Conservation (phyloP, 2,888 invertebrate genomes). For the Cryptus viduatorius region DNA sequence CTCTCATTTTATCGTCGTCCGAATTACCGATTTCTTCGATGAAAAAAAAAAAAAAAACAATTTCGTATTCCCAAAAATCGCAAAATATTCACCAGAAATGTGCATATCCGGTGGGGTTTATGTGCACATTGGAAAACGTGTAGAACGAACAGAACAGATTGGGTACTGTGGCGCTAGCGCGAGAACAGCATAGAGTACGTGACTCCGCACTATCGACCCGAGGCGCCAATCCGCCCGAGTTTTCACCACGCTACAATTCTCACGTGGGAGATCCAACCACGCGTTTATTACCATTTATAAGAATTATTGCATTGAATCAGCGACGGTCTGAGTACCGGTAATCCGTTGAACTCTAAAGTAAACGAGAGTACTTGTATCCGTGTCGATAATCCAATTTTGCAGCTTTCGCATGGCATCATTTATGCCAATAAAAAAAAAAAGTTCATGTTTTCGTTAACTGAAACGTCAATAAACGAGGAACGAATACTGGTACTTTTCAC, state of each 20-base stretch:
- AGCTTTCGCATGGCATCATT: background rate
- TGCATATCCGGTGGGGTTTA: no score
- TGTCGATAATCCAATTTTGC: background rate
- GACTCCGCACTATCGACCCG: slow-evolving; percentile 63
- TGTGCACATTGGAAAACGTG: background rate
- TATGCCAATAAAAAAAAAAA: background rate
- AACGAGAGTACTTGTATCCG: slow-evolving; percentile 11
- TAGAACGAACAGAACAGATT: slow-evolving; percentile 32
- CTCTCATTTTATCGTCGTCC: no score
- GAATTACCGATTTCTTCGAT: no score
- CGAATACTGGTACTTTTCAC: no score
- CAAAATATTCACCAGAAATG: no score
- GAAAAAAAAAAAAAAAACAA: no score
- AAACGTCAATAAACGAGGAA: background rate
- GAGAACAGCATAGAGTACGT: slow-evolving; percentile 46
- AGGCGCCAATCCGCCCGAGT: slow-evolving; percentile 46
- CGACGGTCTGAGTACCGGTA: background rate
- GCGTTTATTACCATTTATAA: slow-evolving; percentile 44
- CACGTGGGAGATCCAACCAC: slow-evolving; percentile 63
- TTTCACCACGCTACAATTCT: slow-evolving; percentile 50
- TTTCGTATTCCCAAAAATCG: no score
- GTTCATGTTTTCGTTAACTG: background rate
- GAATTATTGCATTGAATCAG: slow-evolving; percentile 26
- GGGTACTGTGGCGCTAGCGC: slow-evolving; percentile 26
- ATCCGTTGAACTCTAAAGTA: background rate